Evolutionary conservation across 2,113 vertebrate species (phyloP).

Genomic region (Mixornis gularis): DNA sequence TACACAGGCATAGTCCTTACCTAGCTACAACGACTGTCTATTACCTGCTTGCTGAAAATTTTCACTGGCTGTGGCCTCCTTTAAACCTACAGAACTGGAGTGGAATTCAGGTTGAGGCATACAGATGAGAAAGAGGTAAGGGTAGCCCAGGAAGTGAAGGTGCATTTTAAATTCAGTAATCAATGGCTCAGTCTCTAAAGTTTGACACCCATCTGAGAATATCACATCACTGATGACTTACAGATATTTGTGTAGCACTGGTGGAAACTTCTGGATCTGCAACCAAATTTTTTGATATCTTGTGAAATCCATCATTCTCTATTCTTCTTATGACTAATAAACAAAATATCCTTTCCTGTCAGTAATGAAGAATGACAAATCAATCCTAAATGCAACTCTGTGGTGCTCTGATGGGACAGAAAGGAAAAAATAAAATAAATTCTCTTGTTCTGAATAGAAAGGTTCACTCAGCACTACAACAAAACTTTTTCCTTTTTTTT

Average conservation of each 20-base stretch:
- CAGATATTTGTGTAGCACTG: fast-evolving
- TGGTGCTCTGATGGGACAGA: not conserved
- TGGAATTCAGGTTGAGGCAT: not conserved
- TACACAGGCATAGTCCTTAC: not conserved
- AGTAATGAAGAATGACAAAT: not conserved
- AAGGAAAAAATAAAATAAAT: not conserved
- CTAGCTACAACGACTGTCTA: fast-evolving
- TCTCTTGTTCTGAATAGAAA: not conserved
- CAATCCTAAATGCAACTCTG: not conserved
- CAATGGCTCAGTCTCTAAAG: not conserved
- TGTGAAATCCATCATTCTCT: not conserved
- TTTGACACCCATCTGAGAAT: not conserved
- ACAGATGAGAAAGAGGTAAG: not conserved
- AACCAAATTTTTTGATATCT: not conserved
- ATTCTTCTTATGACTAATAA: not conserved
- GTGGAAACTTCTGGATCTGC: not conserved
- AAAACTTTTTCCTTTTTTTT: not conserved
- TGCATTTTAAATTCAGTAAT: not conserved
- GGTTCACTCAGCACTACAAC: not conserved
- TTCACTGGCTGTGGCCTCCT: not conserved
- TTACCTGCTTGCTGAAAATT: not conserved
- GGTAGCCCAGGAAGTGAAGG: not conserved
- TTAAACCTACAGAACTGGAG: not conserved
- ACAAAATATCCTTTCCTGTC: not conserved
- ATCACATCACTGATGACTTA: not conserved